Percentiles rank a stretch among this genome's conserved stretches.
These are phyloP conservation scores for Stenotaenia linearis DNA, from an alignment of 2,888 invertebrate species.

Conservation along the genomic window DNA sequence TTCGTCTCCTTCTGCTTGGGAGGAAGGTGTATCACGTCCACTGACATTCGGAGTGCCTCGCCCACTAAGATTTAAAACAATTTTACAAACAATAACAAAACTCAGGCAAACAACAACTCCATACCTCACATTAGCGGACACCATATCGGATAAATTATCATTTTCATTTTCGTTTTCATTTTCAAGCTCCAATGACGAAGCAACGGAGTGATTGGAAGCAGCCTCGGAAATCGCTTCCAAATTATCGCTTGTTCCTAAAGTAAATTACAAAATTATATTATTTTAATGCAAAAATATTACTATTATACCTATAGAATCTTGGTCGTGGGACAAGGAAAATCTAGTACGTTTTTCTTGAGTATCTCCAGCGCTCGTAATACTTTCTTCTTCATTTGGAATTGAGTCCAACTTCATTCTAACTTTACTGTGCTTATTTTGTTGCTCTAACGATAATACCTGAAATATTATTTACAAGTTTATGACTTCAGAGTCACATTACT, in stretches of 20 bases:
- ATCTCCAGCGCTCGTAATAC: conserved; percentile 39
- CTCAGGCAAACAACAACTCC: background rate
- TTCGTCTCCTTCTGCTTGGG: conserved; percentile 56
- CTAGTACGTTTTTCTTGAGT: conserved; percentile 52
- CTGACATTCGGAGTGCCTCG: conserved; percentile 93
- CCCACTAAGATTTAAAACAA: conserved; percentile 52
- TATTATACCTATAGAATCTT: conserved; percentile 59
- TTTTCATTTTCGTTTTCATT: conserved; percentile 69
- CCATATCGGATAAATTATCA: conserved; percentile 95
- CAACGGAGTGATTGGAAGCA: conserved; percentile 90
- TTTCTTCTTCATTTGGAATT: conserved; percentile 39
- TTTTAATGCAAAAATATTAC: background rate
- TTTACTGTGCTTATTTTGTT: conserved; percentile 44
- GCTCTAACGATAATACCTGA: conserved; percentile 43
- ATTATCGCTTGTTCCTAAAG: conserved; percentile 71
- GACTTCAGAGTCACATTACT: too few relatives aligned
- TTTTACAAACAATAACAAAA: background rate
- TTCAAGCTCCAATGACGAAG: conserved; percentile 76
- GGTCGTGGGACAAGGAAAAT: conserved; percentile 82
- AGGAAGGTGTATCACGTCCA: conserved; percentile 91
- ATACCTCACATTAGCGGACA: conserved; percentile 75
- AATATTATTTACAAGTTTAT: too few relatives aligned
- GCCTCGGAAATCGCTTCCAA: conserved; percentile 92
- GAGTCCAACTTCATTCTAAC: conserved; percentile 40
- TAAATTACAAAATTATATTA: background rate